Conservation (phyloP, 2,113 vertebrate genomes). For the Gobius niger region DNA sequence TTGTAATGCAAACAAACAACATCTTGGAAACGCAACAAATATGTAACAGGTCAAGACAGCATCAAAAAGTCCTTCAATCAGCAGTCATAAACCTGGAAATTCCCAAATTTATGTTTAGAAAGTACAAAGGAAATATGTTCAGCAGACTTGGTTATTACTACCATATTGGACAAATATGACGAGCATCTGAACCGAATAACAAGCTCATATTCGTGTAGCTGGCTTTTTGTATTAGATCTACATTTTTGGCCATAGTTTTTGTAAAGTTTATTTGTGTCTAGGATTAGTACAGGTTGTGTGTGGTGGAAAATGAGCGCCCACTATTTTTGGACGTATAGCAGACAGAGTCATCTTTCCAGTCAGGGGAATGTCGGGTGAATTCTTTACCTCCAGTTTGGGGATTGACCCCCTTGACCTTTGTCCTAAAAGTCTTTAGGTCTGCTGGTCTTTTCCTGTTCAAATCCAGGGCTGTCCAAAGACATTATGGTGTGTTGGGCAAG, state of each 20-base stretch:
- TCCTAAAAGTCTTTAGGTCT: conserved; percentile 63
- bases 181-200: conserved; percentile 1
- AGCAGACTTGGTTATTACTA: conserved; percentile 25
- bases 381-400: conserved; percentile 65
- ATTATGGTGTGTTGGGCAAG: conserved; percentile 39
- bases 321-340: conserved; percentile 64
- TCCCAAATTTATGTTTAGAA: conserved; percentile 55
- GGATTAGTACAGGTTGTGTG: conserved; percentile 39
- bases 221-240: conserved; percentile 7
- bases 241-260: conserved; percentile 22
- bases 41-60: conserved; percentile 16
- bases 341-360: conserved; percentile 71
- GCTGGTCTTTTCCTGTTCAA: conserved; percentile 43
- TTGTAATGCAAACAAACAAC: conserved; percentile 54
- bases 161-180: conserved; percentile 3
- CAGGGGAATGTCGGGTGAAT: conserved; percentile 64
- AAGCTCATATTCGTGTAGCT: not conserved
- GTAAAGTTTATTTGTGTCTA: conserved; percentile 10
- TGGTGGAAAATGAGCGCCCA: conserved; percentile 50
- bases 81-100: conserved; percentile 21
- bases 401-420: conserved; percentile 61
- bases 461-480: conserved; percentile 32
- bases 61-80: conserved; percentile 48
- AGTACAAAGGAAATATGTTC: conserved; percentile 39
- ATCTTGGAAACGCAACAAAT: conserved; percentile 40